A percentile compares a stretch with the other conserved stretches of the same genome.
These are phyloP conservation scores for Leucoma salicis DNA, from an alignment of 2,888 invertebrate genomes.

Conservation along the genomic window DNA sequence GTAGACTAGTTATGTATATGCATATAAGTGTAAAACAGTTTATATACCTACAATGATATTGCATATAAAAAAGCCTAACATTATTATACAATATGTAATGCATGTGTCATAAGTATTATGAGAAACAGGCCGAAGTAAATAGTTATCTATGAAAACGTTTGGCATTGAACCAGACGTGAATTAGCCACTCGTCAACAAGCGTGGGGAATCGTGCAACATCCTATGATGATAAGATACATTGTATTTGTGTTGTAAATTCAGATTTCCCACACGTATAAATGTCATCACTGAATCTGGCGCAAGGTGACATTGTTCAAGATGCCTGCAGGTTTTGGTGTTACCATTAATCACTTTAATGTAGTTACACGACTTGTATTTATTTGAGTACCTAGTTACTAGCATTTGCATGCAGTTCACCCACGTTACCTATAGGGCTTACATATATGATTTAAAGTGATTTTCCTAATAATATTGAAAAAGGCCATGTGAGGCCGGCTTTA, in stretches of 20 bases:
- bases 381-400: too few relatives aligned
- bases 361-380: too few relatives aligned
- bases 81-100: too few relatives aligned
- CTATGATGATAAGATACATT: slow-evolving; percentile 8
- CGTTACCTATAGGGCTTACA: too few relatives aligned
- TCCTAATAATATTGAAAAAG: too few relatives aligned
- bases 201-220: slow-evolving; percentile 18
- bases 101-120: slow-evolving; percentile 14
- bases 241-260: slow-evolving; percentile 2
- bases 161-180: slow-evolving; percentile 41
- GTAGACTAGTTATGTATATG: too few relatives aligned
- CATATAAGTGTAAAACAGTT: too few relatives aligned
- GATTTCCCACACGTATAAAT: background rate
- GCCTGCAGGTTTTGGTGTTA: background rate
- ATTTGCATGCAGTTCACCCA: too few relatives aligned
- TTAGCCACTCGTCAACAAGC: slow-evolving; percentile 24
- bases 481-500: too few relatives aligned
- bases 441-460: too few relatives aligned
- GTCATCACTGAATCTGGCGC: background rate
- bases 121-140: slow-evolving; percentile 27
- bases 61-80: too few relatives aligned
- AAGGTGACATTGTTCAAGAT: background rate
- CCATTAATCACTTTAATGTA: background rate
- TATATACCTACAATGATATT: too few relatives aligned
- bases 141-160: slow-evolving; percentile 37